Evolutionary conservation across 1,140 invertebrate species (phyloP).

Genomic region (Heliconius himera): DNA sequence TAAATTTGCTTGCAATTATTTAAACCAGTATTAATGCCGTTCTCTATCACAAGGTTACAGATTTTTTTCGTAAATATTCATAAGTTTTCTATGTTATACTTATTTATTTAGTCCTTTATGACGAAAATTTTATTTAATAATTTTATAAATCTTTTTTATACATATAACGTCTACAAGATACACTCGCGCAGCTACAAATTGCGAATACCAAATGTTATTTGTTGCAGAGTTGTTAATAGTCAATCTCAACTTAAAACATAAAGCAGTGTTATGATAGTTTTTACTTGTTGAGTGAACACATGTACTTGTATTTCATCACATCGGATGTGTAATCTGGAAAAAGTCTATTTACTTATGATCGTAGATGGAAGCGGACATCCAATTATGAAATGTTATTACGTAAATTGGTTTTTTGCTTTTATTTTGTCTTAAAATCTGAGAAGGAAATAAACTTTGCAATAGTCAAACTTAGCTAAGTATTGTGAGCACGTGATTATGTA

Average conservation of each 20-base stretch:
- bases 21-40: slow-evolving; percentile 23
- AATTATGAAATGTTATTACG: slow-evolving; percentile 31
- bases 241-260: neutral
- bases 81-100: neutral
- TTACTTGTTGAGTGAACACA: slow-evolving; percentile 16
- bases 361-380: slow-evolving; percentile 21
- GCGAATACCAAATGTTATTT: neutral
- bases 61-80: neutral
- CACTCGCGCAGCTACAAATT: neutral
- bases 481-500: neutral
- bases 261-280: neutral
- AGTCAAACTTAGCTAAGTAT: neutral
- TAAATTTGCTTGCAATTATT: slow-evolving; percentile 23
- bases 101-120: neutral
- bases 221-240: neutral
- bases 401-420: slow-evolving; percentile 20
- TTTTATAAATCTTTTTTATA: neutral
- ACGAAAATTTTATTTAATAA: neutral
- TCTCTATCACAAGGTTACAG: slow-evolving; percentile 23
- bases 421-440: neutral
- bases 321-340: slow-evolving; percentile 25
- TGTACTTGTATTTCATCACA: slow-evolving; percentile 8
- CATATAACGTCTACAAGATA: neutral
- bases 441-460: neutral
- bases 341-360: slow-evolving; percentile 19